Evolutionary conservation across 2,113 vertebrate genomes (phyloP), one percentile per base, ranked within the genome.

Genomic region (Oryzias celebensis): DNA sequence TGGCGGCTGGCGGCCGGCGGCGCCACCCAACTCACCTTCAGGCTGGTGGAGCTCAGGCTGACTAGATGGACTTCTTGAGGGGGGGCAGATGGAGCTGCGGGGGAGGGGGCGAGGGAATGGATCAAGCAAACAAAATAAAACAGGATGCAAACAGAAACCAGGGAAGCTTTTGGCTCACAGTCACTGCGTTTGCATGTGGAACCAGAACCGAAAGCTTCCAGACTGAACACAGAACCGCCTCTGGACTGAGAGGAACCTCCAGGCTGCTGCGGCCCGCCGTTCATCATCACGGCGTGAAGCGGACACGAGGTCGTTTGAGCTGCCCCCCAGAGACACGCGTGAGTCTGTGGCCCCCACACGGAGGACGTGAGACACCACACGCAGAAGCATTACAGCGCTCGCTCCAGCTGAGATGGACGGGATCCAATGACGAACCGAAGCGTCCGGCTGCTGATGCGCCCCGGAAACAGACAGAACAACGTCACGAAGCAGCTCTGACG

Each of bases 21-120:
- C 0, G 97, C 94, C 88, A 94, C 95, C 97, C 97, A 99, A 97
- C 96, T 99, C 96, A 98, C 97, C 96, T 95, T 93, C 91, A 99
- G 93, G 74, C 94, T 94, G 81, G 96, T 99, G 81, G 97, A 99
- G 92, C 92, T 95, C 77, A 93, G 90, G 88, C 96, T 96, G 92
- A 94, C 72, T 87, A 97, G 94, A 10, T 92, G 90, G 60, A 96
- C 95, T 44, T 98, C 94, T 90, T 99, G 97, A 84, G 97, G 97
- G 84, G 97, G 97, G 71, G 97, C 97, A 0, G 97, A 98, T 43
- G 97, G 97, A 90, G 96, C 97, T 99, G 90, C 42, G 78, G 24
- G 41, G 54, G 55, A 73, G 53, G 51, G 58, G 85, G 85, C 59
- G 84, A 78, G 84, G 92, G 88, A 88, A 93, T 85, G 93, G 93